A percentile compares a stretch with the other conserved stretches of the same genome.
Conservation (phyloP, 2,113 vertebrate species). For the Urocolius indicus region DNA sequence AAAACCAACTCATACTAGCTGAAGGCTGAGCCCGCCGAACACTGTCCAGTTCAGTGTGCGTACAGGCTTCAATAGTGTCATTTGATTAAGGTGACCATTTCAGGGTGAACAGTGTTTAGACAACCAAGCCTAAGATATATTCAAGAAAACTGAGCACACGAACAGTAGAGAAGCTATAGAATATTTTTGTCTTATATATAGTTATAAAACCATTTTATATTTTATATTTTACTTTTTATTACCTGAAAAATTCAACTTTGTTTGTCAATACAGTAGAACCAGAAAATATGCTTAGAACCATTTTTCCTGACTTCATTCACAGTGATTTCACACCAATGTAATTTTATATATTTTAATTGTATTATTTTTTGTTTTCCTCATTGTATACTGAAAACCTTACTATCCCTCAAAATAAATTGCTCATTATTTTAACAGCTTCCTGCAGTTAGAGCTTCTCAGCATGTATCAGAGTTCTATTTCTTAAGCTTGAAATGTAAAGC, state of each 20-base stretch:
- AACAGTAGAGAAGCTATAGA: not conserved
- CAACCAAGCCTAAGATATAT: not conserved
- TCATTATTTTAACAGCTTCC: constrained; percentile 57
- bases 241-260: not conserved
- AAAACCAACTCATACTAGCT: not conserved
- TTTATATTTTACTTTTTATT: too few relatives aligned
- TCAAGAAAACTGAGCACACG: not conserved
- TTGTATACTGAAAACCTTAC: constrained; percentile 3
- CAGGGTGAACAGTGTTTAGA: not conserved
- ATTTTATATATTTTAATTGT: not conserved
- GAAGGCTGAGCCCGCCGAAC: not conserved
- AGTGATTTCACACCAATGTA: not conserved
- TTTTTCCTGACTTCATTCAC: not conserved
- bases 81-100: not conserved
- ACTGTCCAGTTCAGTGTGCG: not conserved
- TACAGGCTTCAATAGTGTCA: not conserved
- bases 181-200: not conserved
- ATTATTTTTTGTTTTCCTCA: not conserved
- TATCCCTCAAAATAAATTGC: constrained; percentile 26
- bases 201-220: not conserved
- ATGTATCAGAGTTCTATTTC: constrained; percentile 28
- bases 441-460: constrained; percentile 35
- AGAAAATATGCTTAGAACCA: not conserved
- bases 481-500: constrained; percentile 46
- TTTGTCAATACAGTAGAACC: not conserved